A percentile compares a stretch with the other conserved stretches of the same genome.
These are phyloP conservation scores for Cephalopterus ornatus DNA, from an alignment of 2,113 vertebrate genomes.

Conservation along the genomic window DNA sequence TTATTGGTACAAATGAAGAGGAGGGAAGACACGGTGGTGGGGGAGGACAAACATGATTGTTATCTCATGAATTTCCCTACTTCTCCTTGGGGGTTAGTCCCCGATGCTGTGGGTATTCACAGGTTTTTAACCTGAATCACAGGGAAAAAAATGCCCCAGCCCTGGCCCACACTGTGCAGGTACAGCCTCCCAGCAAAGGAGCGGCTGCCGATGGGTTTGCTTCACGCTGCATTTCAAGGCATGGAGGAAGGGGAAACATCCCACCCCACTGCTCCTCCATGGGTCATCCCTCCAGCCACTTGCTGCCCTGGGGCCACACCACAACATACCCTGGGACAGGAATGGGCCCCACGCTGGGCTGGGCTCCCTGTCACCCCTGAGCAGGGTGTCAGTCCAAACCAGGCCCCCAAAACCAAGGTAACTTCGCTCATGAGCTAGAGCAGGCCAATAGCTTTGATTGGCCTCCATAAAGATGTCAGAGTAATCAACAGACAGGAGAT, in stretches of 20 bases:
- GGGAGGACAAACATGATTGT: not conserved
- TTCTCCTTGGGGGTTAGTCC: not conserved
- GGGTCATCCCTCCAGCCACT: not conserved
- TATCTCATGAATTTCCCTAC: not conserved
- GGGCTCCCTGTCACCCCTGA: not conserved
- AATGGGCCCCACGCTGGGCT: fast-evolving
- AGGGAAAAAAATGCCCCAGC: not conserved
- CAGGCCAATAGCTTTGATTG: not conserved
- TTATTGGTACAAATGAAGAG: not conserved
- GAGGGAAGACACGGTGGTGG: not conserved
- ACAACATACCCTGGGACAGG: not conserved
- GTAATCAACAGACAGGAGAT: fast-evolving
- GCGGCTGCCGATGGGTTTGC: not conserved
- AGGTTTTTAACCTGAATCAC: not conserved
- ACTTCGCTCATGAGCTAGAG: not conserved
- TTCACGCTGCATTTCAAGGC: not conserved
- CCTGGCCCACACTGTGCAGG: not conserved
- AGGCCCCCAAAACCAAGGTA: not conserved
- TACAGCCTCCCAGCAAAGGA: not conserved
- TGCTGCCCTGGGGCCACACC: not conserved
- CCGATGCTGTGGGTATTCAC: not conserved
- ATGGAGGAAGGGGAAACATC: not conserved
- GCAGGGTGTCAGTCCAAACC: fast-evolving
- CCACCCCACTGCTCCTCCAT: not conserved
- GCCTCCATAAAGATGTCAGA: fast-evolving